Percentiles rank a stretch among this genome's conserved stretches.
Evolutionary conservation across 1,140 invertebrate genomes (phyloP).

Genomic region (Scaptomyza montana): DNA sequence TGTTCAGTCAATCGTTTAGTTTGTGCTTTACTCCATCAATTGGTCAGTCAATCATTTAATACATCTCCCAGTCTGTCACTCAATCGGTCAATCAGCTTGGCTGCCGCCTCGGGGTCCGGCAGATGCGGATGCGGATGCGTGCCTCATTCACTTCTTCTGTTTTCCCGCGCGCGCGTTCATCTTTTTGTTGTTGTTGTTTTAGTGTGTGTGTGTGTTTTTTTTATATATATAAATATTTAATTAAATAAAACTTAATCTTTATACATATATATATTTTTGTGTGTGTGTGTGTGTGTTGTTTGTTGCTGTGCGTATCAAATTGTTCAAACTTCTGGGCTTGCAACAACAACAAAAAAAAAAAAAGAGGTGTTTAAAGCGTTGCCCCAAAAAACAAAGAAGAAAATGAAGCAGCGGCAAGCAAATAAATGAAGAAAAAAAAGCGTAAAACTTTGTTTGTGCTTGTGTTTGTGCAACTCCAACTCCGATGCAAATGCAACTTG

Average conservation of each 20-base stretch:
- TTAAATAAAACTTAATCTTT: slow-evolving; percentile 6
- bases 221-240: slow-evolving; percentile 3
- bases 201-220: slow-evolving; percentile 7
- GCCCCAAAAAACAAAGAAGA: slow-evolving; percentile 21
- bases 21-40: neutral
- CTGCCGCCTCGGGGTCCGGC: slow-evolving; percentile 28
- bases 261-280: neutral
- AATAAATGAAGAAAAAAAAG: neutral
- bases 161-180: slow-evolving; percentile 34
- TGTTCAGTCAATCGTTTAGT: slow-evolving; percentile 2
- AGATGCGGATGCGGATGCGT: slow-evolving; percentile 21
- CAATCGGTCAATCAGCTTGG: slow-evolving; percentile 19
- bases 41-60: slow-evolving; percentile 20
- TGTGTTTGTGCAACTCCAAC: slow-evolving; percentile 3
- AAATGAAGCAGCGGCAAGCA: neutral
- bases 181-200: neutral
- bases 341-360: slow-evolving; percentile 23
- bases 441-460: neutral
- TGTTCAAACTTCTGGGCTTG: slow-evolving; percentile 18
- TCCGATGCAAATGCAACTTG: neutral
- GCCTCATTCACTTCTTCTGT: slow-evolving; percentile 11
- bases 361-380: slow-evolving; percentile 66
- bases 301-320: slow-evolving; percentile 56
- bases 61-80: slow-evolving; percentile 6
- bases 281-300: slow-evolving; percentile 14